Evolutionary conservation across 2,113 vertebrate species (phyloP).

Genomic region (Pterophyllum scalare): DNA sequence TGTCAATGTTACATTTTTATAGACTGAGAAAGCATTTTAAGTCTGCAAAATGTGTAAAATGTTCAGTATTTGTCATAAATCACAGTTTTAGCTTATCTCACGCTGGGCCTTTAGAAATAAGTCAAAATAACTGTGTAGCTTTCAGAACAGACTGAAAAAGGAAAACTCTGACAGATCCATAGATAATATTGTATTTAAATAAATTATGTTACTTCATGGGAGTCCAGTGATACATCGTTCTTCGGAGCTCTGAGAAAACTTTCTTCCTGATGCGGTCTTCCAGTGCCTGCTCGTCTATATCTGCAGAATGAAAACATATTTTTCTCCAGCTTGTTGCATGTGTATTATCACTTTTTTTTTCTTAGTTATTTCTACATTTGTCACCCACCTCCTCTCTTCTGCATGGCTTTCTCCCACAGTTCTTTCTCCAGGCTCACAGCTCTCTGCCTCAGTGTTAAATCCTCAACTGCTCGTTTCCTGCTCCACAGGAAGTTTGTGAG

Average conservation of each 20-base stretch:
- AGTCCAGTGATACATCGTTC: constrained; percentile 86
- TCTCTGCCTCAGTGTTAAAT: constrained; percentile 73
- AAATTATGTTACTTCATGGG: constrained; percentile 79
- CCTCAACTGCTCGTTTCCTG: constrained; percentile 82
- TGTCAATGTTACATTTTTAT: neutral
- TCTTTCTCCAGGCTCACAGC: constrained; percentile 80
- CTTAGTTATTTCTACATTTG: neutral
- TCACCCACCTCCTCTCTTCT: constrained; percentile 60
- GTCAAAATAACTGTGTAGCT: neutral
- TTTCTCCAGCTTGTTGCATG: neutral
- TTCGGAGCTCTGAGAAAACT: constrained; percentile 83
- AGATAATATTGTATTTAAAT: neutral
- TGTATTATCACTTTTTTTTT: too few relatives aligned
- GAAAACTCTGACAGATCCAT: neutral
- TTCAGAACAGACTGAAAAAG: neutral
- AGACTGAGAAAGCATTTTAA: neutral
- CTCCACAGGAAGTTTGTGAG: constrained; percentile 89
- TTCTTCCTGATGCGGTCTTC: constrained; percentile 74
- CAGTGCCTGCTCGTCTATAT: constrained; percentile 47
- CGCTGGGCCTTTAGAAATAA: neutral
- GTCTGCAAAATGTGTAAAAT: neutral
- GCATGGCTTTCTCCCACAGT: constrained; percentile 60
- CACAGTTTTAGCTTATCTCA: rapidly evolving
- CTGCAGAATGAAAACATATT: constrained; percentile 48
- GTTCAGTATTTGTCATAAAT: neutral